phyloP scores from a whole-genome alignment of 2,113 vertebrate species.

The Sceloporus tristichus region DNA sequence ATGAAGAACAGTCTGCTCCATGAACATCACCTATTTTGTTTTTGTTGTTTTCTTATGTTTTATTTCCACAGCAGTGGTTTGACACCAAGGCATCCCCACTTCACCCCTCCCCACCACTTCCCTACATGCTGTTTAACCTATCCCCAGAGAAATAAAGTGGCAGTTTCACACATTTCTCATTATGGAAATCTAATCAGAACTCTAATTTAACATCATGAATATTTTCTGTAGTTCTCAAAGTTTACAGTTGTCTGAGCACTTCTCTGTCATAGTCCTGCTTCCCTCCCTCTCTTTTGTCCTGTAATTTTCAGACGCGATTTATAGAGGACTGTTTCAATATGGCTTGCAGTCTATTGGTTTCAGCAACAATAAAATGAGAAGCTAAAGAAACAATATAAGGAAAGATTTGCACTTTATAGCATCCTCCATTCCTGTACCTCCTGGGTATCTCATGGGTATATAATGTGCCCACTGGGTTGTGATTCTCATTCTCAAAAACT shows the following conservation, averaged over 20 bases:
- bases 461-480: not conserved
- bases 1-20: slow-evolving; percentile 12
- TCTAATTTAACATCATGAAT: slow-evolving; percentile 69
- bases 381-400: not conserved
- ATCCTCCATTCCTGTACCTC: not conserved
- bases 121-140: slow-evolving; percentile 52
- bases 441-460: not conserved
- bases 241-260: slow-evolving; percentile 53
- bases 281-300: not conserved
- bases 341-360: slow-evolving; percentile 44
- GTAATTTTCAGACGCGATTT: slow-evolving; percentile 50
- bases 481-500: not conserved
- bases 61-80: slow-evolving; percentile 48
- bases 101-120: slow-evolving; percentile 18
- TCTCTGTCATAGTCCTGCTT: slow-evolving; percentile 43
- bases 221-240: slow-evolving; percentile 58
- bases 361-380: slow-evolving; percentile 12
- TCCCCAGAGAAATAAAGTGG: slow-evolving; percentile 67
- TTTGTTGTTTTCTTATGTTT: slow-evolving; percentile 19
- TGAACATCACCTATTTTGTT: slow-evolving; percentile 28
- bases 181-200: slow-evolving; percentile 68
- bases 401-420: not conserved
- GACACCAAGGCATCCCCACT: slow-evolving; percentile 23
- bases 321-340: slow-evolving; percentile 31
- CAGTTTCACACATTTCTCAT: slow-evolving; percentile 61